Base-by-base conservation (phyloP, 2,888 invertebrate genomes). In the Perdita meconis region DNA sequence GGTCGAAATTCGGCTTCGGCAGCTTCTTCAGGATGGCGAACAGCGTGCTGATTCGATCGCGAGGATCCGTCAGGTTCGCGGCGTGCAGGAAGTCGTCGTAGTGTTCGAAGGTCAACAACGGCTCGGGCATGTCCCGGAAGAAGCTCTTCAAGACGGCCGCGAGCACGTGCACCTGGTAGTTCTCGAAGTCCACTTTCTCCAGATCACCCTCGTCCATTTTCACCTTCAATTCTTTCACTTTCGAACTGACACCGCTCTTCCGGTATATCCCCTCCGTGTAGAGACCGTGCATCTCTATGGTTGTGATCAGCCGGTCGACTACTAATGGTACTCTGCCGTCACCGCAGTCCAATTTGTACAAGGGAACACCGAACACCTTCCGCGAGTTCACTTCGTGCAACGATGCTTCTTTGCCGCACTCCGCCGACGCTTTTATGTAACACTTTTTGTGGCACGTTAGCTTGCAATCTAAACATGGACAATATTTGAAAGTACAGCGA, bases 371-470 rank as follows among this genome's bases (percentile, higher is more conserved):
- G 90, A 98, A 98, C 51, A 98, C 95, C 91, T 95, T 95, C 44
- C 94, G 93, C 0, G 93, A 94, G 77, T 90, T 95, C 93, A 55
- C 93, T 82, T 89, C 92, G 74, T 85, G 87, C 42, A 89, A 64
- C 24, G 91, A 89, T 3, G 93, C 92, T 59, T 94, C 94, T 84
- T 94, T 94, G 50, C 93, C 93, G 86, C 95, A 95, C 57, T 93
- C 93, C 13, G 92, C 88, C 12, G 93, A 92, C 10, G 97, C 96
- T 93, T 96, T 97, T 82, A 94, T 94, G 90, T 97, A 97, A 92
- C 98, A 98, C 93, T 98, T 98, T 92, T 97, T 98, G 93, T 99
- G 98, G 89, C 98, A 97, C 1, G 97, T 98, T 84, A 98, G 94
- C 92, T 97, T 97, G 93, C 98, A 99, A 86, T 94, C 95, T 94